Percentiles rank a stretch among this genome's conserved stretches.
Evolutionary conservation across 2,888 invertebrate species (phyloP).

Genomic region (Dendrolimus houi): DNA sequence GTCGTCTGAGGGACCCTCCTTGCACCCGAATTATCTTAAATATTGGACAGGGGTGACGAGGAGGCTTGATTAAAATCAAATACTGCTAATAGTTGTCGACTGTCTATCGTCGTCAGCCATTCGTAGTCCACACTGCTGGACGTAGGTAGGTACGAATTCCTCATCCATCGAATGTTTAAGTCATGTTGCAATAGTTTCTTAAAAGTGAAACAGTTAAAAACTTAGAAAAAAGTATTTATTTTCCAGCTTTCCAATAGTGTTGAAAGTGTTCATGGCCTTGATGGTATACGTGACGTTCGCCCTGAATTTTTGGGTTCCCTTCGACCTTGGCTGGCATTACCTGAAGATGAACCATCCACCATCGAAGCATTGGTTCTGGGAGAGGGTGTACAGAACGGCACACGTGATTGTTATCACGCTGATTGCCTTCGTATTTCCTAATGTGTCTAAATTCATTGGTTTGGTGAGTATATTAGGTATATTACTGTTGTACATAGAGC

Average conservation of each 20-base stretch:
- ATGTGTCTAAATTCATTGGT: conserved; percentile 34
- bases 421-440: conserved; percentile 27
- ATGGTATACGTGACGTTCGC: conserved; percentile 35
- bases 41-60: no score
- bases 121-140: no score
- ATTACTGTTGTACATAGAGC: not conserved
- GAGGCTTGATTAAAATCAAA: no score
- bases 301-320: conserved; percentile 41
- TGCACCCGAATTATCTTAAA: no score
- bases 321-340: conserved; percentile 39
- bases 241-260: conserved; percentile 30
- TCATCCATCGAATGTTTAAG: no score
- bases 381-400: conserved; percentile 31
- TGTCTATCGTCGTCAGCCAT: no score
- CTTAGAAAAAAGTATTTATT: not conserved
- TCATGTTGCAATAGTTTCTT: no score
- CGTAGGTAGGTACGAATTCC: no score
- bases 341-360: conserved; percentile 21
- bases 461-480: conserved; percentile 26
- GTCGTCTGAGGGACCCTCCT: no score
- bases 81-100: no score
- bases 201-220: not conserved
- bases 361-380: conserved; percentile 34
- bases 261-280: conserved; percentile 34
- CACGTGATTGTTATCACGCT: conserved; percentile 23